A percentile compares a stretch with the other conserved stretches of the same genome.
phyloP scores from a whole-genome alignment of 2,113 vertebrate genomes.

The Spheniscus mendiculus region DNA sequence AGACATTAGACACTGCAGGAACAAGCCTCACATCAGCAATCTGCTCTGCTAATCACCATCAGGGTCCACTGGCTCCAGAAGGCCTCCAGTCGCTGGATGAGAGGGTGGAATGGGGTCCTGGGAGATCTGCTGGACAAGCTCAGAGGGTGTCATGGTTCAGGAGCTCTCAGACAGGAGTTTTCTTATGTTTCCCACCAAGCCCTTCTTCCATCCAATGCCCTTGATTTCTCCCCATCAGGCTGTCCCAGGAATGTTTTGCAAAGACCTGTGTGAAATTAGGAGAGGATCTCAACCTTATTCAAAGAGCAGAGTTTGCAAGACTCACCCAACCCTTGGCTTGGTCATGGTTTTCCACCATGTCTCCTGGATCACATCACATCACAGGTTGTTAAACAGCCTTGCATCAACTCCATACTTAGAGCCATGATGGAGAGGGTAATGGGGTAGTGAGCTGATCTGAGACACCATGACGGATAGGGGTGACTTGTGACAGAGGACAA shows the following conservation, averaged over 20 bases:
- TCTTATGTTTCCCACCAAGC: background rate
- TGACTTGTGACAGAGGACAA: background rate
- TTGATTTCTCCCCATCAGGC: background rate
- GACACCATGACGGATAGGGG: background rate
- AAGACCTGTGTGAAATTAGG: background rate
- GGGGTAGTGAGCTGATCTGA: background rate
- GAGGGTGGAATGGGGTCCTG: background rate
- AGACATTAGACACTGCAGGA: background rate
- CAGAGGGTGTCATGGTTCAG: background rate
- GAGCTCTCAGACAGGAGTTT: background rate
- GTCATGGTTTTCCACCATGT: fast-evolving
- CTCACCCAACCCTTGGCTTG: background rate
- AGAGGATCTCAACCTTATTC: background rate
- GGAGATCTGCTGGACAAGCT: background rate
- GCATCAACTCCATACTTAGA: background rate
- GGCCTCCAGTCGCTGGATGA: background rate
- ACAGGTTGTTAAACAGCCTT: background rate
- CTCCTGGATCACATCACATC: background rate
- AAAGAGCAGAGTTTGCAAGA: background rate
- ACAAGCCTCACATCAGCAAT: background rate
- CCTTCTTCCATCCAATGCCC: background rate
- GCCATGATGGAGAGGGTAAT: background rate
- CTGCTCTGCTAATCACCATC: background rate
- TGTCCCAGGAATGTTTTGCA: background rate
- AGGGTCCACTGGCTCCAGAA: background rate